Evolutionary conservation across 2,797 vertebrate species (phyloP).

Genomic region (Arctocebus calabarensis): DNA sequence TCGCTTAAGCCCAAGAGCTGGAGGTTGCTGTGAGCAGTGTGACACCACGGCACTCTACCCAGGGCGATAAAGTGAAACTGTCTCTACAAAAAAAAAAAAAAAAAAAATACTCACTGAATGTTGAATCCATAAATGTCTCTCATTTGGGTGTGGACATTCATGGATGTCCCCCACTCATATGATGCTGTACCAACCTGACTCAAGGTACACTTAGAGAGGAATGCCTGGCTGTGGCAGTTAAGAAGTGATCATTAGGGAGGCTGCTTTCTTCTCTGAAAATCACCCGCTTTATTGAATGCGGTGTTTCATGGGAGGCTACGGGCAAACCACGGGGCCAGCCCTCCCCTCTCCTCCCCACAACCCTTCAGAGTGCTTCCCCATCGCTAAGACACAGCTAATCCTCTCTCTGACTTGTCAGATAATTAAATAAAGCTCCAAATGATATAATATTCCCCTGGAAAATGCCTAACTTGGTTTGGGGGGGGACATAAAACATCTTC

Average conservation of each 20-base stretch:
- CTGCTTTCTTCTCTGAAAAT: neutral
- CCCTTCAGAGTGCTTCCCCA: neutral
- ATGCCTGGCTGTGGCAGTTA: neutral
- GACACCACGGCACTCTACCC: too few species aligned
- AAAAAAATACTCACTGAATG: neutral
- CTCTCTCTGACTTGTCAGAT: neutral
- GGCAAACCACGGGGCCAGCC: neutral
- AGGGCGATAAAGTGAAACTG: too few species aligned
- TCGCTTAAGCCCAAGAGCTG: too few species aligned
- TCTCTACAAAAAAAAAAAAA: too few species aligned
- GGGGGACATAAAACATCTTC: neutral
- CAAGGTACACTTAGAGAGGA: neutral
- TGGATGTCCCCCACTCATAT: neutral
- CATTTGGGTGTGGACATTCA: too few species aligned
- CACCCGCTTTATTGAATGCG: neutral
- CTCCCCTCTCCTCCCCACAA: neutral
- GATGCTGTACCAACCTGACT: neutral
- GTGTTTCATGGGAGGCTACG: neutral
- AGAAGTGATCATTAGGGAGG: neutral
- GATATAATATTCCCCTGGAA: neutral
- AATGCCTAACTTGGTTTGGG: neutral
- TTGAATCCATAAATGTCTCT: neutral
- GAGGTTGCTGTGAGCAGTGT: too few species aligned
- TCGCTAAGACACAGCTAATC: neutral
- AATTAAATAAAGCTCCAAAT: constrained; percentile 54